A percentile compares a stretch with the other conserved stretches of the same genome.
Evolutionary conservation across 2,797 vertebrate genomes (phyloP).

Genomic region (Chiroxiphia lanceolata): DNA sequence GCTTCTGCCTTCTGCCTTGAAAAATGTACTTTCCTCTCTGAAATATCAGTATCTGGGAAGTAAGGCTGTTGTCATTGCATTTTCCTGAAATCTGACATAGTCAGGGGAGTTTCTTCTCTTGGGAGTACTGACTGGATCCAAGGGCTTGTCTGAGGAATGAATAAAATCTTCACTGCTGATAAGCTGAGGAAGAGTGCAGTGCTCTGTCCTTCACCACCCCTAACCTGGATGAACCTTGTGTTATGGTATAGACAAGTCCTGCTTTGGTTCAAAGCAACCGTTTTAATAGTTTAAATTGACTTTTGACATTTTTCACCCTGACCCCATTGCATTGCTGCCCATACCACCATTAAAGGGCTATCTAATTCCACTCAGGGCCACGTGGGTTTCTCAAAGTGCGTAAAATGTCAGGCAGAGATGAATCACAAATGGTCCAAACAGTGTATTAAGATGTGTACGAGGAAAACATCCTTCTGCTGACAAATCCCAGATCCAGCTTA

Average conservation of each 20-base stretch:
- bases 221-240: background rate
- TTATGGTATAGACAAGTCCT: background rate
- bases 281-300: background rate
- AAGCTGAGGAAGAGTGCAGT: background rate
- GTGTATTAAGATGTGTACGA: background rate
- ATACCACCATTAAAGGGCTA: background rate
- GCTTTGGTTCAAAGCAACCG: background rate
- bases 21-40: background rate
- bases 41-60: background rate
- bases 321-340: background rate
- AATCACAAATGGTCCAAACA: background rate
- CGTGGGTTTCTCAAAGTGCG: background rate
- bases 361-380: background rate
- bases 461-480: background rate
- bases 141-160: background rate
- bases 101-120: background rate
- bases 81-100: slow-evolving; percentile 8
- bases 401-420: background rate
- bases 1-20: slow-evolving; percentile 30
- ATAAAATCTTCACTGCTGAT: background rate
- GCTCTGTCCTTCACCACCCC: background rate
- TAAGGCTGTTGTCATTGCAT: background rate
- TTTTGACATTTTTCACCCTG: background rate
- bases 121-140: background rate
- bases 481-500: slow-evolving; percentile 22